A percentile compares a stretch with the other conserved stretches of the same genome.
phyloP scores from a whole-genome alignment of 2,888 invertebrate species.

The Rhimphoctona megacephalus region DNA sequence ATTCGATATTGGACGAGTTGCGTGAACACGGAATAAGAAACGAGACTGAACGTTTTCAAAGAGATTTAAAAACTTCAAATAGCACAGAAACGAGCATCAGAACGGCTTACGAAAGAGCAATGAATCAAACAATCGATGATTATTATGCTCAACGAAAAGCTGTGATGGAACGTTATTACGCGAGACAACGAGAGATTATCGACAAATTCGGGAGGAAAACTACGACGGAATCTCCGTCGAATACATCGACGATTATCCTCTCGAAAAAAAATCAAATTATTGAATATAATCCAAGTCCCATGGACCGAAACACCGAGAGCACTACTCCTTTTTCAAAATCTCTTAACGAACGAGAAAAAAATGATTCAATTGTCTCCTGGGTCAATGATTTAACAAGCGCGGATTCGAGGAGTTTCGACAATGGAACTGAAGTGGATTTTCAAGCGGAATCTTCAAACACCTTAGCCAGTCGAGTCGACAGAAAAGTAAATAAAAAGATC shows the following conservation, averaged over 20 bases:
- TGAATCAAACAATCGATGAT: constrained; percentile 68
- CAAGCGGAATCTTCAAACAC: constrained; percentile 32
- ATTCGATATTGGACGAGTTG: constrained; percentile 64
- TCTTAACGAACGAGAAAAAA: background rate
- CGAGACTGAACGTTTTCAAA: constrained; percentile 12
- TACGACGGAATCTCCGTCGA: background rate
- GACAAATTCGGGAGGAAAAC: constrained; percentile 66
- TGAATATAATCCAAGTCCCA: background rate
- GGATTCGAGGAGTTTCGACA: constrained; percentile 18
- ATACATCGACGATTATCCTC: background rate
- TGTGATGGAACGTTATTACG: constrained; percentile 76
- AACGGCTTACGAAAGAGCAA: constrained; percentile 60
- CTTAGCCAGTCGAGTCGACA: background rate
- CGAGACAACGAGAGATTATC: constrained; percentile 72
- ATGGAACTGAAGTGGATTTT: constrained; percentile 36
- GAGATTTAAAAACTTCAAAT: constrained; percentile 18
- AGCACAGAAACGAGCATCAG: constrained; percentile 31
- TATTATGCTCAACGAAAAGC: constrained; percentile 76
- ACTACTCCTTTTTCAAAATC: background rate
- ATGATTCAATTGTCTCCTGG: background rate
- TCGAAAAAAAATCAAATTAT: background rate
- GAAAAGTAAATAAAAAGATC: constrained; percentile 33
- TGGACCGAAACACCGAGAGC: background rate
- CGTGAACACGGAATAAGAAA: constrained; percentile 77
- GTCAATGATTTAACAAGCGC: constrained; percentile 12